Conservation (phyloP, 2,888 invertebrate species). For the Anarsia innoxiella region DNA sequence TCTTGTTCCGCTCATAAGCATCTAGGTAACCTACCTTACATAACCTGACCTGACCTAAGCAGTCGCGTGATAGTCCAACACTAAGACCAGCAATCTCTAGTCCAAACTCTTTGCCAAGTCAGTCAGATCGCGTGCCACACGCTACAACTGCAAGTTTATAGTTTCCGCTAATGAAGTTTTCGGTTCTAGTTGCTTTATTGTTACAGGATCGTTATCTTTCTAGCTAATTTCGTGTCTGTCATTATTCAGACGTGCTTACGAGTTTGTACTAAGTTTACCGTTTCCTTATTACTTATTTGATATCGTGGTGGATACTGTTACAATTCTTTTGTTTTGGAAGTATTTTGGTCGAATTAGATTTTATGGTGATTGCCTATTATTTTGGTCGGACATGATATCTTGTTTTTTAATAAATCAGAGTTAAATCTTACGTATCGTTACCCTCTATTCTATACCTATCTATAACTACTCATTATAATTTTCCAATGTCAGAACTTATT, state of each 20-base stretch:
- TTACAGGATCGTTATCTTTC: constrained; percentile 3
- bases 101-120: neutral
- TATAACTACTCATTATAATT: no score
- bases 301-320: no score
- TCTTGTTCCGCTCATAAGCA: no score
- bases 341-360: no score
- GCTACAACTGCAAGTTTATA: constrained; percentile 8
- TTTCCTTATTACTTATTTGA: neutral
- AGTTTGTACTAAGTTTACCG: neutral
- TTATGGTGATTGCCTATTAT: no score
- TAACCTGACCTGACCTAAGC: constrained; percentile 1
- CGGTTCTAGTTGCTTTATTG: constrained; percentile 3
- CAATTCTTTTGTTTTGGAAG: no score
- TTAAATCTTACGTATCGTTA: no score
- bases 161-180: constrained; percentile 12
- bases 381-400: no score
- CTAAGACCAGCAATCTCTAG: neutral
- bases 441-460: no score
- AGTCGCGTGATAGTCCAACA: neutral
- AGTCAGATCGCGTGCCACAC: constrained; percentile 4
- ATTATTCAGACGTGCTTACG: constrained; percentile 3
- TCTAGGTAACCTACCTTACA: no score
- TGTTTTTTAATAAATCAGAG: no score
- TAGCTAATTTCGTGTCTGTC: constrained; percentile 3
- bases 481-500: no score